Percentiles rank a stretch among this genome's conserved stretches.
Evolutionary conservation across 2,113 vertebrate genomes (phyloP).

Genomic region (Pluvialis apricaria): DNA sequence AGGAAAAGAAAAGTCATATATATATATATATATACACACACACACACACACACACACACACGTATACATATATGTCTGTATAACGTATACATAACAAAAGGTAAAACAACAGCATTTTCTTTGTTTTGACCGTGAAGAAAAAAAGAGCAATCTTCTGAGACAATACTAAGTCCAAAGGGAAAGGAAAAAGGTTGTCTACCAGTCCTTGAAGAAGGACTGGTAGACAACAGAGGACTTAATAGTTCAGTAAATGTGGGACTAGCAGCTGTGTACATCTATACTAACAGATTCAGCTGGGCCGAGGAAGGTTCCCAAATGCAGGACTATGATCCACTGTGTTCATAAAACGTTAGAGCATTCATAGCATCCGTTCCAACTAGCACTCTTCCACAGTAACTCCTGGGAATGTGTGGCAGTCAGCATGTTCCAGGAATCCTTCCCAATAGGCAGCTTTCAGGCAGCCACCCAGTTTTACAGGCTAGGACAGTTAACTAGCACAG

Average conservation of each 20-base stretch:
- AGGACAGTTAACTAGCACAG: not conserved
- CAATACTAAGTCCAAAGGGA: not conserved
- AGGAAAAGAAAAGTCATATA: not conserved
- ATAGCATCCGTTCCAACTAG: not conserved
- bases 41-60: not conserved
- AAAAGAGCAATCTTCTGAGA: not conserved
- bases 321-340: not conserved
- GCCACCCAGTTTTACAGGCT: not conserved
- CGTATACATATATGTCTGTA: not conserved
- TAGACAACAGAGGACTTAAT: not conserved
- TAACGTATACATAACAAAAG: not conserved
- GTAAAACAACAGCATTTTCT: not conserved
- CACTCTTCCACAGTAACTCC: slow-evolving; percentile 1
- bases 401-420: slow-evolving; percentile 31
- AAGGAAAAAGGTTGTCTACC: not conserved
- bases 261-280: not conserved
- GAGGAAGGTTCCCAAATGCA: not conserved
- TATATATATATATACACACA: too few relatives aligned
- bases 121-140: not conserved
- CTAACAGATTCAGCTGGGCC: not conserved
- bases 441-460: slow-evolving; percentile 24
- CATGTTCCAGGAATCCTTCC: slow-evolving; percentile 23
- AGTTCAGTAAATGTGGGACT: not conserved
- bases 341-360: not conserved
- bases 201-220: not conserved